These are phyloP conservation scores for Thyatira batis DNA, from an alignment of 2,888 invertebrate genomes.

Conservation along the genomic window DNA sequence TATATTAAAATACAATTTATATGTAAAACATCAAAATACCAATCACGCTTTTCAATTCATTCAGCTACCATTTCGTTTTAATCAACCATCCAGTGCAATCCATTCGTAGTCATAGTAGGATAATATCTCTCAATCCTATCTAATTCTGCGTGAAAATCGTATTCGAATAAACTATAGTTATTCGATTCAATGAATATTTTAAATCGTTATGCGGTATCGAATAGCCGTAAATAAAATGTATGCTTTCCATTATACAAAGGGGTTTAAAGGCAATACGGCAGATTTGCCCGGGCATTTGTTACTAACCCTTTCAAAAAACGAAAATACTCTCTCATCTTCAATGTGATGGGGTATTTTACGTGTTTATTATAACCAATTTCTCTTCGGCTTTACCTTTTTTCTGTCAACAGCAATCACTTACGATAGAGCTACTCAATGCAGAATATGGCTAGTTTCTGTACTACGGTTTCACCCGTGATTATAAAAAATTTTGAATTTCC, in stretches of 20 bases:
- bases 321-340: not conserved
- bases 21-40: conserved; percentile 4
- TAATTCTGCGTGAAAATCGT: not conserved
- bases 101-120: not conserved
- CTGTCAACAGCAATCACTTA: not conserved
- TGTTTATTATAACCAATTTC: not conserved
- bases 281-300: conserved; percentile 1
- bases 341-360: not conserved
- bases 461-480: too few relatives aligned
- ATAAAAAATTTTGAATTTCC: too few relatives aligned
- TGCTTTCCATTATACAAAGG: not conserved
- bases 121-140: too few relatives aligned
- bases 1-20: conserved; percentile 4
- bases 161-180: not conserved
- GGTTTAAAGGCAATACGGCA: conserved; percentile 7
- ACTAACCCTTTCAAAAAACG: conserved; percentile 3
- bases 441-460: too few relatives aligned
- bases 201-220: not conserved
- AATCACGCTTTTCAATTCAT: conserved; percentile 3
- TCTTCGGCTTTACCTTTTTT: not conserved
- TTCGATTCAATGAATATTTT: not conserved
- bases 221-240: not conserved
- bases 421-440: too few relatives aligned
- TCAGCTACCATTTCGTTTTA: not conserved
- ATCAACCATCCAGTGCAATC: not conserved